Evolutionary conservation across 2,113 vertebrate species (phyloP), one percentile per base, ranked within the genome.

Genomic region (Calyptommatus sinebrachiatus): DNA sequence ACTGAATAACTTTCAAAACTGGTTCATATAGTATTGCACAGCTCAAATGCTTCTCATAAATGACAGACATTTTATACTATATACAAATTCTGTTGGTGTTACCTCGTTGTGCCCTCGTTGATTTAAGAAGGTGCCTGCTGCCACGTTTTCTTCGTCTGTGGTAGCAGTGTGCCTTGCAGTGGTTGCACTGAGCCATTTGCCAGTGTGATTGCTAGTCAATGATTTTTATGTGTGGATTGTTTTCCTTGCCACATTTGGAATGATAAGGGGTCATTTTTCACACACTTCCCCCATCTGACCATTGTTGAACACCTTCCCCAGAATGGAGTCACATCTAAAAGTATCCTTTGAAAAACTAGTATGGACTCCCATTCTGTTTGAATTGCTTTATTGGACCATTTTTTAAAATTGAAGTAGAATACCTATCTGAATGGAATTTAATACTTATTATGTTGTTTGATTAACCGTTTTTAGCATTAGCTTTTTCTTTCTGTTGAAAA

Each of bases 371-470:
- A 68, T 29, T 69, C 35, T 69, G 14, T 16, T 16, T 35, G 78
- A 63, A 71, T 14, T 74, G 35, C 80, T 84, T 18, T 70, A 28
- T 79, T 84, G 84, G n/a, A 88, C 84, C 80, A 22, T 22, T 73
- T 66, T 86, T 28, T 86, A 78, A 21, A 9, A 73, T 26, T 70
- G 75, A 53, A 80, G 35, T 81, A 83, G 81, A 76, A 63, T 72
- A 77, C 90, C 72, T 82, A 84, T 88, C 76, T 80, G 73, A 81
- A 90, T 88, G 80, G 84, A 89, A 68, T 91, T 85, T 87, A 88
- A 86, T 91, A 87, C 88, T 73, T 70, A 29, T 84, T 84, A 66
- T 12, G 53, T 77, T 85, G 67, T 90, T 90, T 74, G 60, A 66
- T 90, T 91, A 83, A n/a, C 72, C 18, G 86, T 73, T 68, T 45